Percentiles rank a stretch among this genome's conserved stretches.
These are phyloP conservation scores for Leucophora obtusa DNA, from an alignment of 2,888 invertebrate genomes.

Conservation along the genomic window DNA sequence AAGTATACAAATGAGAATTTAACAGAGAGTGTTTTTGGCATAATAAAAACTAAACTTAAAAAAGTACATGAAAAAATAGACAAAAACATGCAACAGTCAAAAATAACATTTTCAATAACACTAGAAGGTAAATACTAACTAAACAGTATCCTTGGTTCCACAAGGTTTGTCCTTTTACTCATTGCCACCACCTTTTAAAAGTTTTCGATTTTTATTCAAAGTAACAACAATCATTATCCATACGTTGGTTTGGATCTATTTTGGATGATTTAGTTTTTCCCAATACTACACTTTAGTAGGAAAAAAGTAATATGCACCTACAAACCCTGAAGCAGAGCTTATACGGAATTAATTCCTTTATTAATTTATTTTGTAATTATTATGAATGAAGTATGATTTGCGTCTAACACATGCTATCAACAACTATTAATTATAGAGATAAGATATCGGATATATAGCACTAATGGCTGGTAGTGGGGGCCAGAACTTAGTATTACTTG, in stretches of 20 bases:
- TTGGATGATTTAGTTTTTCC: slow-evolving; percentile 10
- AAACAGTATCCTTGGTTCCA: not conserved
- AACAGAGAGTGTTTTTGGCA: slow-evolving; percentile 61
- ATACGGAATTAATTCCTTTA: too few relatives aligned
- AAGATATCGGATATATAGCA: too few relatives aligned
- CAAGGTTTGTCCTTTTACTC: not conserved
- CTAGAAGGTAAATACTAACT: slow-evolving; percentile 47
- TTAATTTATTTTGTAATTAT: too few relatives aligned
- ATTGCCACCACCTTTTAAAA: not conserved
- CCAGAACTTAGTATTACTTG: too few relatives aligned
- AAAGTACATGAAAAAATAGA: slow-evolving; percentile 30
- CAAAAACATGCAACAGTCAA: slow-evolving; percentile 53
- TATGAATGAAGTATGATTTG: too few relatives aligned
- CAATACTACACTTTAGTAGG: not conserved
- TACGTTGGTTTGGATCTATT: not conserved
- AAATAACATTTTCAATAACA: slow-evolving; percentile 60
- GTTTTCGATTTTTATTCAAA: slow-evolving; percentile 38
- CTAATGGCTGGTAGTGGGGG: too few relatives aligned
- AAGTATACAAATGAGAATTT: slow-evolving; percentile 59
- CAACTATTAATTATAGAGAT: too few relatives aligned
- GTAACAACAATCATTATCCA: slow-evolving; percentile 17
- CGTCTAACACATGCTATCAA: too few relatives aligned
- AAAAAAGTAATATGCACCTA: too few relatives aligned
- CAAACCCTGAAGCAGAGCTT: too few relatives aligned
- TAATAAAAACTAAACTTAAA: slow-evolving; percentile 52